Percentiles rank a stretch among this genome's conserved stretches.
These are phyloP conservation scores for Eonycteris spelaea DNA, from an alignment of 2,113 vertebrate genomes.

Conservation along the genomic window DNA sequence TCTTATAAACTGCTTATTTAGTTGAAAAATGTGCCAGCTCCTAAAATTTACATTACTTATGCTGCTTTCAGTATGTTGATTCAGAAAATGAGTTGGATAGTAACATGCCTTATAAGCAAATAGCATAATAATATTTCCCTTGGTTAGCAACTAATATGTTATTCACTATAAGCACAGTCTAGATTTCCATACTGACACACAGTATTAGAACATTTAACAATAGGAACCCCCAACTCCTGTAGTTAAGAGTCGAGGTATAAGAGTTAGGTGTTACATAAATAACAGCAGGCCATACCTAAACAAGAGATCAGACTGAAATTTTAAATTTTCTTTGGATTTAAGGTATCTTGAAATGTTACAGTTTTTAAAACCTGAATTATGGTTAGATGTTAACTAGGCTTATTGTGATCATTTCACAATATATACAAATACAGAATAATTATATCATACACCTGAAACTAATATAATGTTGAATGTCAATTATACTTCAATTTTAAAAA, in stretches of 20 bases:
- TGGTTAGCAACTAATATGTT: slow-evolving; percentile 49
- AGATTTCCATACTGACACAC: slow-evolving; percentile 19
- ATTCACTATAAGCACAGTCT: background rate
- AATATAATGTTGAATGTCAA: background rate
- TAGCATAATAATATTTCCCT: slow-evolving; percentile 37
- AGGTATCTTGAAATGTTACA: background rate
- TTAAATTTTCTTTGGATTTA: slow-evolving; percentile 19
- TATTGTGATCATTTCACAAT: background rate
- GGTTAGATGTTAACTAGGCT: background rate
- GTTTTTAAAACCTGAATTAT: background rate
- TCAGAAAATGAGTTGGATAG: slow-evolving; percentile 37
- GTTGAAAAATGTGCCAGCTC: slow-evolving; percentile 29
- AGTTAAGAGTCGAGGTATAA: background rate
- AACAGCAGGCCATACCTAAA: background rate
- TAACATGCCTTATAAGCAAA: slow-evolving; percentile 34
- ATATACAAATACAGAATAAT: background rate
- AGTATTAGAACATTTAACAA: slow-evolving; percentile 31
- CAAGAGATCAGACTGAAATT: background rate
- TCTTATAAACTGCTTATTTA: slow-evolving; percentile 37
- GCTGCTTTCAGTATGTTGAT: slow-evolving; percentile 34
- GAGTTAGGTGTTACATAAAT: background rate
- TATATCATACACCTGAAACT: background rate
- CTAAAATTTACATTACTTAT: slow-evolving; percentile 29
- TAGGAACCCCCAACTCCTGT: background rate
- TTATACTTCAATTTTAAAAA: background rate